Evolutionary conservation across 2,797 vertebrate species (phyloP), one percentile per base, ranked within the genome.

Genomic region (Sparus aurata): DNA sequence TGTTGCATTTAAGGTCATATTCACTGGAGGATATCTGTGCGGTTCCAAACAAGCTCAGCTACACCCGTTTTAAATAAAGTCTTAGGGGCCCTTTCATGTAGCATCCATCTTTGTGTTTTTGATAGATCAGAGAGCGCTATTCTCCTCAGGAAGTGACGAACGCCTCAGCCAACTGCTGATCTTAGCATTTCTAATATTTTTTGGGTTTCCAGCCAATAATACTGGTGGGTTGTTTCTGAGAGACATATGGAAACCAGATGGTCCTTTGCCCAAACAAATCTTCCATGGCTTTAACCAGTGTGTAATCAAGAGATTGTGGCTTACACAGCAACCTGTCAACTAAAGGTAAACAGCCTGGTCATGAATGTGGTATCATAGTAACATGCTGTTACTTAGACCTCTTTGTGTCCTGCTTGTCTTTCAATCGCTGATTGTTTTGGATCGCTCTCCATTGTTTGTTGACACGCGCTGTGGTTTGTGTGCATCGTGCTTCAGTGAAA

Each of bases 181-280:
- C 73, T 70, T 67, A 78, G 79, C 81, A 72, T 30, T 70, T 55
- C 79, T 80, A 85, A 91, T 89, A 75, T 68, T 74, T 86, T 87
- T 87, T 79, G 84, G 78, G 83, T 85, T 68, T 88, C 62, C 73
- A 63, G 86, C 87, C 87, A 91, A 80, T 34, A 67, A 30, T 77
- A 78, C 76, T 11, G 38, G 10, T 38, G 73, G 80, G 70, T 87
- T 82, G 50, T 71, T 90, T 89, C 79, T 88, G 89, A 90, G 87
- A 90, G 84, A 69, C 87, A 89, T 89, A 80, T 94, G 92, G 90
- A 87, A 85, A 88, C 90, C 94, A 94, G 92, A 94, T 90, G 92
- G 72, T 83, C 34, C 49, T 85, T 78, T 79, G 63, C 85, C 87
- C 75, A 89, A 90, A 90, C 79, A 80, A 80, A 80, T 79, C 77